These are phyloP conservation scores for Dasypogon diadema DNA, from an alignment of 2,888 invertebrate genomes.

Conservation along the genomic window DNA sequence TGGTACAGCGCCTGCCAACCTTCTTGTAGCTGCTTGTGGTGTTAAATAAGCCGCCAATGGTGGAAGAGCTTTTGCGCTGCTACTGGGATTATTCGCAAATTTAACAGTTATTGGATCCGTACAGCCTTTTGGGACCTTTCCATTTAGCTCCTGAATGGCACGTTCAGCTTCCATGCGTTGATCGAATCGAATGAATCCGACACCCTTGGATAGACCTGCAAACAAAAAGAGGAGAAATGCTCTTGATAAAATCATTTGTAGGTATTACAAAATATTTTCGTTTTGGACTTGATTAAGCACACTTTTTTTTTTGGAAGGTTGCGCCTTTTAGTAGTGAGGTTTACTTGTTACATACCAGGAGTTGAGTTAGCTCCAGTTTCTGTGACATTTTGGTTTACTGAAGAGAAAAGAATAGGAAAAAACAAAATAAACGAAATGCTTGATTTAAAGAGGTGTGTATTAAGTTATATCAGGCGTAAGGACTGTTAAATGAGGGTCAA, in stretches of 20 bases:
- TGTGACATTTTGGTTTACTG: slow-evolving; percentile 70
- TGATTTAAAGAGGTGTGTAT: slow-evolving; percentile 32
- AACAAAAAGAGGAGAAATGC: slow-evolving; percentile 58
- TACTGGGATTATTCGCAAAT: slow-evolving; percentile 94
- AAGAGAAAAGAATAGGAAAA: slow-evolving; percentile 68
- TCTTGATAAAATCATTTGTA: not conserved
- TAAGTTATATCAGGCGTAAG: not conserved
- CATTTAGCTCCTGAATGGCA: slow-evolving; percentile 91
- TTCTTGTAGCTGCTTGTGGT: slow-evolving; percentile 82
- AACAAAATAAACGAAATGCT: slow-evolving; percentile 52
- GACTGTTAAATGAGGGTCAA: no score
- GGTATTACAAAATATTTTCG: not conserved
- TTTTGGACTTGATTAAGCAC: no score
- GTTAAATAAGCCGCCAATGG: slow-evolving; percentile 88
- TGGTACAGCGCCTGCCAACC: slow-evolving; percentile 82
- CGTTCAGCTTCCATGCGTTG: slow-evolving; percentile 91
- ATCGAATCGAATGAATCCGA: slow-evolving; percentile 94
- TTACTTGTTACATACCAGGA: slow-evolving; percentile 65
- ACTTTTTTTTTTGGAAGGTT: not conserved
- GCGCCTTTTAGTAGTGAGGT: not conserved
- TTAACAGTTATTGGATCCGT: slow-evolving; percentile 93
- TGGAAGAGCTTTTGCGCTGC: slow-evolving; percentile 86
- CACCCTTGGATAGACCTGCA: slow-evolving; percentile 93
- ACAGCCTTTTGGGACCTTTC: slow-evolving; percentile 88
- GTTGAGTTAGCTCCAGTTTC: slow-evolving; percentile 69